Conservation (phyloP, 1,140 invertebrate genomes). For the Brachionus sp. region DNA sequence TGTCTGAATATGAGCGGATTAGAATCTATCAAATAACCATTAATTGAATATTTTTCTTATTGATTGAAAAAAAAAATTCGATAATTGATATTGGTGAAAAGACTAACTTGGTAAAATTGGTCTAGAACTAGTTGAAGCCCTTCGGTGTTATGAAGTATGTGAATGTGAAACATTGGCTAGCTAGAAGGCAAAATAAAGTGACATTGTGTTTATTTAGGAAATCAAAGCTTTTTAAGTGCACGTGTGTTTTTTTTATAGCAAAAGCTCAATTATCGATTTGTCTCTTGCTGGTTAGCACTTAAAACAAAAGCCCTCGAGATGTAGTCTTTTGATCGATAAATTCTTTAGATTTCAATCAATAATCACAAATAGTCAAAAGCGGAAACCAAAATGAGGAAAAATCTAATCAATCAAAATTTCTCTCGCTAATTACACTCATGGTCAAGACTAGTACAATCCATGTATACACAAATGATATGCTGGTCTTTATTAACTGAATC, state of each 20-base stretch:
- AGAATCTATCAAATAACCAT: background rate
- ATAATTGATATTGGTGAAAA: background rate
- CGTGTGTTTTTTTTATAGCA: background rate
- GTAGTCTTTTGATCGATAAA: slow-evolving; percentile 33
- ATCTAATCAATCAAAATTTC: slow-evolving; percentile 28
- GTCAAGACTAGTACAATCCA: slow-evolving; percentile 4
- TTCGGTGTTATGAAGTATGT: background rate
- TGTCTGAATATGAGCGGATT: background rate
- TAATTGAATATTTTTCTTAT: background rate
- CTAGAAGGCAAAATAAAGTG: background rate
- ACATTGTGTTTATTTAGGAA: background rate
- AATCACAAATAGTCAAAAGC: background rate
- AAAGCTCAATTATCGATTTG: slow-evolving; percentile 25
- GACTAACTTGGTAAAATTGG: background rate
- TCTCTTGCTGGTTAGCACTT: slow-evolving; percentile 12
- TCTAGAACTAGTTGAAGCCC: background rate
- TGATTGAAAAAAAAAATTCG: background rate
- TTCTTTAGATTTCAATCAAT: slow-evolving; percentile 1
- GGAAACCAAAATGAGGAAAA: background rate
- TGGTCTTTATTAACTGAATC: slow-evolving; percentile 1
- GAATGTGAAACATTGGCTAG: background rate
- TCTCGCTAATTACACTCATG: background rate
- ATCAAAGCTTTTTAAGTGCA: background rate
- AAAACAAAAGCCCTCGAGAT: slow-evolving; percentile 34
- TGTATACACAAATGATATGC: background rate